These are phyloP conservation scores for Myotis planiceps DNA, from an alignment of 2,797 vertebrate genomes.

Conservation along the genomic window DNA sequence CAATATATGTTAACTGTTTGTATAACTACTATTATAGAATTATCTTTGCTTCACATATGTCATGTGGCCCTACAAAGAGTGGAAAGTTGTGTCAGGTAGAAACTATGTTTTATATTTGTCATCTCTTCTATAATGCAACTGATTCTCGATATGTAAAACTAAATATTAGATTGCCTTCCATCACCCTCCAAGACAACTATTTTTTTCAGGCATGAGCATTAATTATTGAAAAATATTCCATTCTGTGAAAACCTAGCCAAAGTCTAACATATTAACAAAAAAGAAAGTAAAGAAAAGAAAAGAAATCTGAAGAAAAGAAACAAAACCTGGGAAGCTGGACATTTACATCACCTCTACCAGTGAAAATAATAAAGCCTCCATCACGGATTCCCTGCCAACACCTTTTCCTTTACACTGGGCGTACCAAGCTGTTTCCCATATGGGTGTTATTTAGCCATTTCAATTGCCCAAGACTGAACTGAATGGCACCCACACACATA, in stretches of 20 bases:
- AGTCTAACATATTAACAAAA: neutral
- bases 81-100: neutral
- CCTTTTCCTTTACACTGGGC: conserved; percentile 79
- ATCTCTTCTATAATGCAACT: neutral
- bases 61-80: neutral
- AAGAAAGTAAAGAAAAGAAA: neutral
- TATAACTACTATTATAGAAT: neutral
- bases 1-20: neutral
- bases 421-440: conserved; percentile 84
- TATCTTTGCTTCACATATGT: neutral
- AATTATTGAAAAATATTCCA: neutral
- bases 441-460: conserved; percentile 84
- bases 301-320: neutral
- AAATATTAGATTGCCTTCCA: neutral
- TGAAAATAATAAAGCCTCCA: conserved; percentile 71
- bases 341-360: conserved; percentile 58
- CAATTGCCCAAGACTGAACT: conserved; percentile 67
- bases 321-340: conserved; percentile 41
- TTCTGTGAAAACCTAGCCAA: neutral
- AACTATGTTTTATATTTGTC: neutral
- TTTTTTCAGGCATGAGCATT: neutral
- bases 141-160: neutral
- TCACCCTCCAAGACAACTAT: neutral
- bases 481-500: conserved; percentile 80
- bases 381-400: conserved; percentile 73